These are phyloP conservation scores for Triplophysa siluroides DNA, from an alignment of 2,113 vertebrate genomes.

Conservation along the genomic window DNA sequence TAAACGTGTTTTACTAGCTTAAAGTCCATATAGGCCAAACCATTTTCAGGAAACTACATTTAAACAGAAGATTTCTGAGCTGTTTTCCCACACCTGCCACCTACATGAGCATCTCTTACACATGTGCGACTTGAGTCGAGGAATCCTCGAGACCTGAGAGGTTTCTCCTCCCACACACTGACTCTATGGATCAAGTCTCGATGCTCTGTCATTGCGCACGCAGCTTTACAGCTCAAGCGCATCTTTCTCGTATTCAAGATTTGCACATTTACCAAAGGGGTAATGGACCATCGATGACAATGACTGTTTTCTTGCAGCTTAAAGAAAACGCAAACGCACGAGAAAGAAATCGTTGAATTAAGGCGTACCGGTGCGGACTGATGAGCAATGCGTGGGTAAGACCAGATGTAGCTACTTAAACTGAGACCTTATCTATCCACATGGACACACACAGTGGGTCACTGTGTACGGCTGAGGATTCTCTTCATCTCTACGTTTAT, in stretches of 20 bases:
- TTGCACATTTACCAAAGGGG: constrained; percentile 46
- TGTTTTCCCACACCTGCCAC: constrained; percentile 63
- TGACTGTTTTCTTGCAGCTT: background rate
- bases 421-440: background rate
- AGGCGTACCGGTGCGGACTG: constrained; percentile 67
- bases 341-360: constrained; percentile 60
- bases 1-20: too few species aligned
- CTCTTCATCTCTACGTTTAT: background rate
- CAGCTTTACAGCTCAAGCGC: background rate
- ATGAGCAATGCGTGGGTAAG: constrained; percentile 56
- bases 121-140: background rate
- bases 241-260: background rate
- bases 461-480: background rate
- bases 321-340: background rate
- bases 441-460: background rate
- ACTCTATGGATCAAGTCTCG: background rate
- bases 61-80: too few species aligned
- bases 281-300: constrained; percentile 41
- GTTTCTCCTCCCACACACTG: constrained; percentile 6
- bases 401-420: constrained; percentile 56
- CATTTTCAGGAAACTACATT: too few species aligned
- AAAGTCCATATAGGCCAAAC: too few species aligned
- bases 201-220: background rate
- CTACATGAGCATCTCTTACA: background rate
- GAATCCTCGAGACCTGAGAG: too few species aligned